Percentiles rank a stretch among this genome's conserved stretches.
Conservation (phyloP, 2,888 invertebrate species). For the Erebia aethiops region DNA sequence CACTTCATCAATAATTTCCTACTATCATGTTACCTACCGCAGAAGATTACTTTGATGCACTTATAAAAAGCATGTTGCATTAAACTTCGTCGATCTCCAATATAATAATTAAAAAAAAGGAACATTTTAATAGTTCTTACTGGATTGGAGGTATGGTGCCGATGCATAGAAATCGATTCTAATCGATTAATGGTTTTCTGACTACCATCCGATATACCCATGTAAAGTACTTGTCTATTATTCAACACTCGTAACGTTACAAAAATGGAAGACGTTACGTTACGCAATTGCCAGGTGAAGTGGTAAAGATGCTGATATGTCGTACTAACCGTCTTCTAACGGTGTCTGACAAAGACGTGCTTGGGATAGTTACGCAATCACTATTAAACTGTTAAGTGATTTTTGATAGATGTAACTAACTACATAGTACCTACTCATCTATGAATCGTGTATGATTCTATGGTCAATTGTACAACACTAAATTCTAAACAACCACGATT, state of each 20-base stretch:
- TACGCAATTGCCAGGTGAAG: constrained; percentile 7
- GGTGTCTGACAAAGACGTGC: constrained; percentile 18
- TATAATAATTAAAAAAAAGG: no score
- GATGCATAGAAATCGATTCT: constrained; percentile 7
- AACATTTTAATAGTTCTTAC: neutral
- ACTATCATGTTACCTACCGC: no score
- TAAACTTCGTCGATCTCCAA: neutral
- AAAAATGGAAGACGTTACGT: constrained; percentile 2
- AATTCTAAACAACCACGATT: no score
- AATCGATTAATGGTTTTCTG: constrained; percentile 1
- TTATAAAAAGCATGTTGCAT: no score
- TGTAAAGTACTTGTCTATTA: neutral
- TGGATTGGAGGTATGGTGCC: neutral
- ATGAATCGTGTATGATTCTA: no score
- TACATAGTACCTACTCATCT: no score
- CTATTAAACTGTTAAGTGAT: constrained; percentile 3
- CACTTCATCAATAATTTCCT: no score
- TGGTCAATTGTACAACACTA: no score
- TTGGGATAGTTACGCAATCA: constrained; percentile 21
- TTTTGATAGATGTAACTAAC: neutral
- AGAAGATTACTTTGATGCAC: no score
- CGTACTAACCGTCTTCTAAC: constrained; percentile 19
- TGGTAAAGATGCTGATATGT: constrained; percentile 14
- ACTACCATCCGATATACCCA: neutral
- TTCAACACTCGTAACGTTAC: constrained; percentile 5